phyloP scores from a whole-genome alignment of 2,888 invertebrate species.

The Hypena proboscidalis region DNA sequence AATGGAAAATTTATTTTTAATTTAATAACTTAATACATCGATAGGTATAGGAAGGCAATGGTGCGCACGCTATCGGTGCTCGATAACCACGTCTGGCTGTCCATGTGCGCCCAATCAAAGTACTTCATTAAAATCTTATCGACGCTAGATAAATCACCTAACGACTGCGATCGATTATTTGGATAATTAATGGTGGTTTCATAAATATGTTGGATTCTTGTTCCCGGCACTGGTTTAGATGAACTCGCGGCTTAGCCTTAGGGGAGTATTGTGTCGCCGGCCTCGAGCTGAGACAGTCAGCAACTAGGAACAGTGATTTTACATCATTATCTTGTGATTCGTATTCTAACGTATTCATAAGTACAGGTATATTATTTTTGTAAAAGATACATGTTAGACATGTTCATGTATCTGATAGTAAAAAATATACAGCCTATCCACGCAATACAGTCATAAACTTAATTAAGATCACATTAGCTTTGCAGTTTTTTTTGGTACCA shows the following conservation, averaged over 20 bases:
- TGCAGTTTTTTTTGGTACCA: no score
- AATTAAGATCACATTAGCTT: no score
- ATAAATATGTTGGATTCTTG: constrained; percentile 78
- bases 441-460: no score
- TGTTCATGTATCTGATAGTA: no score
- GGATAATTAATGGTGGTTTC: constrained; percentile 82
- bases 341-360: constrained; percentile 15
- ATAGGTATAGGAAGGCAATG: constrained; percentile 79
- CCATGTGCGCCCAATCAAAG: constrained; percentile 83
- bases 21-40: constrained; percentile 82
- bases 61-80: constrained; percentile 72
- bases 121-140: constrained; percentile 86
- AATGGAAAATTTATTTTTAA: constrained; percentile 70
- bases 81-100: constrained; percentile 76
- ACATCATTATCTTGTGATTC: constrained; percentile 27
- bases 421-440: no score
- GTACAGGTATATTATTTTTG: no score
- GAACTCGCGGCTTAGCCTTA: constrained; percentile 49
- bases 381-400: no score
- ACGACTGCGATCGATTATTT: constrained; percentile 84
- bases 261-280: constrained; percentile 53
- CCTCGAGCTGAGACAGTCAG: constrained; percentile 24
- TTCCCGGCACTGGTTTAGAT: constrained; percentile 60
- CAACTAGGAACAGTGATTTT: constrained; percentile 16
- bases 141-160: constrained; percentile 84